Base-by-base conservation (phyloP, 2,113 vertebrate genomes). In the Haplochromis vanheusdeni region DNA sequence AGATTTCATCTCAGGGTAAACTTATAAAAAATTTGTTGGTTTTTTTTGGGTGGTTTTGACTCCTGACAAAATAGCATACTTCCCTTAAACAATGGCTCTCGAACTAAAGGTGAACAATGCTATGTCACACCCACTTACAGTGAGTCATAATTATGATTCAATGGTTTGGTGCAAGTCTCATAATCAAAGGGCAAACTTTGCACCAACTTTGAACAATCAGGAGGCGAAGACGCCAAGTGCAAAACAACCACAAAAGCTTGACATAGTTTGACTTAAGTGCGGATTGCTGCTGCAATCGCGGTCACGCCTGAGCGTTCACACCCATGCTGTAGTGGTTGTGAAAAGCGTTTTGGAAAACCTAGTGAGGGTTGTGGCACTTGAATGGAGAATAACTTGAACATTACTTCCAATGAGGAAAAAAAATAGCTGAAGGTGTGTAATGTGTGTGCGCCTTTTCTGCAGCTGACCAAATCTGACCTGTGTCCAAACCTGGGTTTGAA, bases 1-100 rank as follows among this genome's bases (percentile, higher is more conserved):
- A 49, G 84, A 82, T 33, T 86, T 91, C 81, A 54, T 83, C 90
- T 92, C 87, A 88, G 85, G 84, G 85, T 60, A 31, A 91, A 80
- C 12, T 51, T 42, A 0, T 35, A 62, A 35, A 35, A 35, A 35
- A 4, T 31, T 75, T 55, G 11, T 12, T n/a, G 26, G 3, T 3
- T 31, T 1, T 35, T 62, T 68, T 13, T n/a, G 4, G n/a, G 75
- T 52, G 23, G 45, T 73, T 80, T 81, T 31, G 37, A 60, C 21
- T 51, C 23, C n/a, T 83, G 13, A 31, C 14, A 2, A 58, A 31
- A 42, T 73, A 26, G 14, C 73, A 51, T 31, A 49, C 28, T 8
- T 51, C 45, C 73, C 73, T 33, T 51, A 51, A 51, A 77, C 73
- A 31, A 49, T 77, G 45, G 26, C 26, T n/a, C 73, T 45, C 5